Evolutionary conservation across 2,888 invertebrate species (phyloP).

Genomic region (Cosmia pyralina): DNA sequence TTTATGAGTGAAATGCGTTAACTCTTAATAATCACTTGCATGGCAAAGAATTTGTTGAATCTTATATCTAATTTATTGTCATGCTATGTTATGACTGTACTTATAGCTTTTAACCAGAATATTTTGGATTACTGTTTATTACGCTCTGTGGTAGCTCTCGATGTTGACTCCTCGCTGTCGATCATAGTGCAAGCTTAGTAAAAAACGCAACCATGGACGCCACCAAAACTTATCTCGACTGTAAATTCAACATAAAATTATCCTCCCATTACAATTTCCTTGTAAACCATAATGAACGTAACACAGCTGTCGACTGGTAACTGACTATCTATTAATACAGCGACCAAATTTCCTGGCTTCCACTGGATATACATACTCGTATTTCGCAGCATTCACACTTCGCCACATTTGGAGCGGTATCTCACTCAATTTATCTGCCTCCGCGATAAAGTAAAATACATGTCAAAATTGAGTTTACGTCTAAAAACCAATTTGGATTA

Average conservation of each 20-base stretch:
- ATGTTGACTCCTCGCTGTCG: neutral
- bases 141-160: too few relatives aligned
- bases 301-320: constrained; percentile 38
- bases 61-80: neutral
- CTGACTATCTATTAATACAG: constrained; percentile 53
- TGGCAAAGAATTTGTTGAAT: constrained; percentile 2
- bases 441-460: constrained; percentile 87
- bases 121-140: too few relatives aligned
- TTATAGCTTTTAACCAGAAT: neutral
- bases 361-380: constrained; percentile 57
- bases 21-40: neutral
- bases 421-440: constrained; percentile 87
- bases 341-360: constrained; percentile 63
- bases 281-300: constrained; percentile 25
- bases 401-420: constrained; percentile 76
- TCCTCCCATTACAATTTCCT: constrained; percentile 39
- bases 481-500: constrained; percentile 89
- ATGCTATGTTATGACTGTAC: neutral
- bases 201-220: neutral
- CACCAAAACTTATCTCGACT: neutral
- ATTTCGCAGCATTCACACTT: constrained; percentile 72
- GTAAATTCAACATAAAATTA: constrained; percentile 18
- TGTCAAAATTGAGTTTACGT: constrained; percentile 88
- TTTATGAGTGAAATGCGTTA: neutral
- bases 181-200: neutral